Base-by-base conservation (phyloP, 2,797 vertebrate species). In the Pseudocheirus occidentalis region DNA sequence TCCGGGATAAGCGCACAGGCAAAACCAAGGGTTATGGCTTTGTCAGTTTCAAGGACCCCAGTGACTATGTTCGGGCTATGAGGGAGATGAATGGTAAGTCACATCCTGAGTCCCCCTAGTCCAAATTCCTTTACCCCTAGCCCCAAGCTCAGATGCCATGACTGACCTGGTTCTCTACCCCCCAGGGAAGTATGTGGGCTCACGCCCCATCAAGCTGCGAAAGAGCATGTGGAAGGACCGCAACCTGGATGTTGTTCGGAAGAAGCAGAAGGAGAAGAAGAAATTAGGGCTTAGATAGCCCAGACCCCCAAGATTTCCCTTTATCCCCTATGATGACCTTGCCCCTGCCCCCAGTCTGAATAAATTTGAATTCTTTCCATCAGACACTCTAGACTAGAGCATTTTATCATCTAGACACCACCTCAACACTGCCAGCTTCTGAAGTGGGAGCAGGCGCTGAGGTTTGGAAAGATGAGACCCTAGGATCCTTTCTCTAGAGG, bases 11-110 rank as follows among this genome's bases (percentile, higher is more conserved):
- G 97, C 99, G 99, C 21, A 99, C 99, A 0, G 99, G 99, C 73
- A 99, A 99, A 96, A 99, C 99, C 0, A 99, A 99, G 98, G 99
- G 99, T 95, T 99, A 99, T 2, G 99, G 99, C 95, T 99, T 99
- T 0, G 99, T 99, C 96, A 99, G 99, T 98, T 99, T 99, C 98
- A 99, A 99, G 97, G 99, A 99, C 97, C 99, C 99, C 66, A 99
- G 99, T 0, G 99, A 99, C 97, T 99, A 99, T 0, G 99, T 99
- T 55, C 98, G 99, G 3, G 99, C 99, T 94, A 99, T 99, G 99
- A 98, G 99, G 5, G 99, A 99, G 97, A 99, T 99, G 99, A 99
- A 99, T 11, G 99, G 99, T 99, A 93, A 98, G 99, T 95, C 52
- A 21, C 16, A 53, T 93, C 87, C n/a, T 11, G 40, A 87, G 40